Conservation (phyloP, 2,888 invertebrate species). For the Cistogaster globosa region DNA sequence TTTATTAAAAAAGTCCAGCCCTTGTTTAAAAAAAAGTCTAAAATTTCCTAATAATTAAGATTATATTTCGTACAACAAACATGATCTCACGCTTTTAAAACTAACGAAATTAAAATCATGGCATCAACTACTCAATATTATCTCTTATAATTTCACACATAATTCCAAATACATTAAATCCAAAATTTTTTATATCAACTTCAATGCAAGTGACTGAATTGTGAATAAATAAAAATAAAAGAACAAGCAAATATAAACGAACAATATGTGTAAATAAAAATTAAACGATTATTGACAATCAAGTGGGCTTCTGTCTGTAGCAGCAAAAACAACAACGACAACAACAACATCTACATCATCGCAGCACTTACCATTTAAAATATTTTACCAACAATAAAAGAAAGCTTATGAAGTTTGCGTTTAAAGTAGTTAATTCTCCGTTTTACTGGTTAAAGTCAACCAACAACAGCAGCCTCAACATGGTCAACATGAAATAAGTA, state of each 20-base stretch:
- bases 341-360: not conserved
- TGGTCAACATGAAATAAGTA: slow-evolving; percentile 10
- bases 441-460: not conserved
- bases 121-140: not conserved
- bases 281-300: slow-evolving; percentile 71
- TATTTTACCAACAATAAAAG: not conserved
- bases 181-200: slow-evolving; percentile 55
- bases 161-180: slow-evolving; percentile 41
- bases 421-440: not conserved
- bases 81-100: not conserved
- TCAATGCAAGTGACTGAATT: slow-evolving; percentile 60
- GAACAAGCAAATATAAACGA: slow-evolving; percentile 14
- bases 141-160: slow-evolving; percentile 4
- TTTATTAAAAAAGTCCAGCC: too few species aligned
- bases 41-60: too few species aligned
- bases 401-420: not conserved
- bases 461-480: not conserved
- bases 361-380: slow-evolving; percentile 1
- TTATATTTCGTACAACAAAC: not conserved
- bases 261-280: slow-evolving; percentile 53
- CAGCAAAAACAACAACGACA: not conserved
- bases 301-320: slow-evolving; percentile 61
- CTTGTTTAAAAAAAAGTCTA: too few species aligned
- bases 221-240: slow-evolving; percentile 37
- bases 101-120: not conserved